These are phyloP conservation scores for Petaurus breviceps DNA, from an alignment of 2,113 vertebrate species.

Conservation along the genomic window DNA sequence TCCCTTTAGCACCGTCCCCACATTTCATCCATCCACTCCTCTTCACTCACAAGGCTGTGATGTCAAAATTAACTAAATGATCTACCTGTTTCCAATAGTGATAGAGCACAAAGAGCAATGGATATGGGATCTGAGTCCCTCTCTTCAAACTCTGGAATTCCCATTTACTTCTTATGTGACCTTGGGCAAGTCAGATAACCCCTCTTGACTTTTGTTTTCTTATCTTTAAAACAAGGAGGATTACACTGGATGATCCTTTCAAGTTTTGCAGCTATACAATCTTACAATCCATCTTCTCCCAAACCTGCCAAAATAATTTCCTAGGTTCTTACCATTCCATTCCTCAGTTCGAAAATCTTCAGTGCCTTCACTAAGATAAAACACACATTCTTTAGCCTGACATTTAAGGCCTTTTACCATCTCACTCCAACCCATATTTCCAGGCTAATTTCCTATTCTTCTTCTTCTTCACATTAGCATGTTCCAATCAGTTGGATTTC, in stretches of 20 bases:
- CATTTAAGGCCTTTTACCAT: not conserved
- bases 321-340: not conserved
- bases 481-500: not conserved
- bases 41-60: not conserved
- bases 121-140: not conserved
- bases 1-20: not conserved
- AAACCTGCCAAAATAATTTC: not conserved
- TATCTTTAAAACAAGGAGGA: not conserved
- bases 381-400: not conserved
- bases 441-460: not conserved
- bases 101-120: not conserved
- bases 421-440: not conserved
- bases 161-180: not conserved
- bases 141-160: not conserved
- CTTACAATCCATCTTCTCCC: not conserved
- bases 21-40: not conserved
- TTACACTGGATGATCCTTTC: not conserved
- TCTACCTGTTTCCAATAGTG: not conserved
- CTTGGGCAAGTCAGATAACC: not conserved
- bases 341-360: not conserved
- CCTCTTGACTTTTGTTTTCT: not conserved
- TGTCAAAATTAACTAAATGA: not conserved
- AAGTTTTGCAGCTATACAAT: not conserved
- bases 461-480: not conserved
- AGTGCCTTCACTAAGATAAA: not conserved